These are phyloP conservation scores for Gnathonemus longibarbis DNA, from an alignment of 2,113 vertebrate species.

Conservation along the genomic window DNA sequence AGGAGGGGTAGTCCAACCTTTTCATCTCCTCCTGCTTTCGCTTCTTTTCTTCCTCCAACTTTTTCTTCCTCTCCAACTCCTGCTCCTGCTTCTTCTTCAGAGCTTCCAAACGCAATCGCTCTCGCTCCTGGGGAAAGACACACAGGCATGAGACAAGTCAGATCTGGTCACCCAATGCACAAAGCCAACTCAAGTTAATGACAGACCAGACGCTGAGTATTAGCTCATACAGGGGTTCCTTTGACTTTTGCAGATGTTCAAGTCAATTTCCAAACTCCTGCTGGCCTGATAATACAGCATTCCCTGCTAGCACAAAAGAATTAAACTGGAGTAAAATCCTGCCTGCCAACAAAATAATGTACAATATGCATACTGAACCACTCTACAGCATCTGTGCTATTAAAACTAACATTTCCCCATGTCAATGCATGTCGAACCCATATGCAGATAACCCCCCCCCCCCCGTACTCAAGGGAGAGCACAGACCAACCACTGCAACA, in stretches of 20 bases:
- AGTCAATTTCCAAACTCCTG: not conserved
- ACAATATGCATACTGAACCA: not conserved
- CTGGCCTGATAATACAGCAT: not conserved
- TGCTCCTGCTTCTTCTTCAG: slow-evolving; percentile 82
- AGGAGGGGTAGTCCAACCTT: slow-evolving; percentile 54
- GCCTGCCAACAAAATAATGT: not conserved
- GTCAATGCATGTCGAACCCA: not conserved
- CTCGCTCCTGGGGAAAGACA: slow-evolving; percentile 64
- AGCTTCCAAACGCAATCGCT: slow-evolving; percentile 73
- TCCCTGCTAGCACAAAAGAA: not conserved
- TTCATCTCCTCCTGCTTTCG: slow-evolving; percentile 73
- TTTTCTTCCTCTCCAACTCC: slow-evolving; percentile 75
- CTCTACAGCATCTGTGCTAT: not conserved
- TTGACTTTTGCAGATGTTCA: not conserved
- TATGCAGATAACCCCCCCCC: not conserved
- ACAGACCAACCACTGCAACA: not conserved
- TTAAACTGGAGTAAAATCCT: not conserved
- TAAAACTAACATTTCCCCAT: not conserved
- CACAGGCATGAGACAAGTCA: not conserved
- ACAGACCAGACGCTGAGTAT: not conserved
- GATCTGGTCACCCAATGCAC: too few species aligned
- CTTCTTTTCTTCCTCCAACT: slow-evolving; percentile 82
- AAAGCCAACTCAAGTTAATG: not conserved
- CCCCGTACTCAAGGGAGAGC: not conserved
- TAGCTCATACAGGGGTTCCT: not conserved